These are phyloP conservation scores for Diorhabda sublineata DNA, from an alignment of 1,140 invertebrate species.

Conservation along the genomic window DNA sequence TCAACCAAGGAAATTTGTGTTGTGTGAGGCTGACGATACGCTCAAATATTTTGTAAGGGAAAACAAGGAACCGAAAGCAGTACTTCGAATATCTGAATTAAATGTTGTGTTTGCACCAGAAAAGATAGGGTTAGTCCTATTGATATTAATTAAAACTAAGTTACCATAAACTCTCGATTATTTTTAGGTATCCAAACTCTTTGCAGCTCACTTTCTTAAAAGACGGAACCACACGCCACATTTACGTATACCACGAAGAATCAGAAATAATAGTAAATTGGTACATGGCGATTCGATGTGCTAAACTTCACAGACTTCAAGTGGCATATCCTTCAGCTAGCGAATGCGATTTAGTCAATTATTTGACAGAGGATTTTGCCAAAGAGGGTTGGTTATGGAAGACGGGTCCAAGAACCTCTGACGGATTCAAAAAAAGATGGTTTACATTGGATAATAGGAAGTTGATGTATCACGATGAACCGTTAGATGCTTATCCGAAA, in stretches of 20 bases:
- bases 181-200: slow-evolving; percentile 53
- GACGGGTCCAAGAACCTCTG: slow-evolving; percentile 74
- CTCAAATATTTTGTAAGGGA: slow-evolving; percentile 85
- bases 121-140: slow-evolving; percentile 60
- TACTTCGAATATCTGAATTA: slow-evolving; percentile 74
- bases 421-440: slow-evolving; percentile 81
- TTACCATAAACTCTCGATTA: too few relatives aligned
- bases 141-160: slow-evolving; percentile 60
- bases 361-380: slow-evolving; percentile 74
- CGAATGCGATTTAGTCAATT: slow-evolving; percentile 69
- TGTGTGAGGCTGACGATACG: slow-evolving; percentile 74
- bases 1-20: slow-evolving; percentile 77
- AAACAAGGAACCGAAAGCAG: slow-evolving; percentile 77
- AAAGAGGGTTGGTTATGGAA: slow-evolving; percentile 87
- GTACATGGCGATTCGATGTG: slow-evolving; percentile 84
- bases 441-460: slow-evolving; percentile 85
- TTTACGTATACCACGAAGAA: slow-evolving; percentile 83
- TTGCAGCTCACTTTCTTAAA: slow-evolving; percentile 81
- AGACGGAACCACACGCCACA: slow-evolving; percentile 76
- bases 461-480: slow-evolving; percentile 69
- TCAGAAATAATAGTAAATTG: slow-evolving; percentile 82
- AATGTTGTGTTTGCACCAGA: slow-evolving; percentile 81
- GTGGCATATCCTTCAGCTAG: slow-evolving; percentile 77
- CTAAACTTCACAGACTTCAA: slow-evolving; percentile 76
- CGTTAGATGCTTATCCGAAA: slow-evolving; percentile 80